Evolutionary conservation across 2,113 vertebrate species (phyloP).

Genomic region (Halichoeres trimaculatus): DNA sequence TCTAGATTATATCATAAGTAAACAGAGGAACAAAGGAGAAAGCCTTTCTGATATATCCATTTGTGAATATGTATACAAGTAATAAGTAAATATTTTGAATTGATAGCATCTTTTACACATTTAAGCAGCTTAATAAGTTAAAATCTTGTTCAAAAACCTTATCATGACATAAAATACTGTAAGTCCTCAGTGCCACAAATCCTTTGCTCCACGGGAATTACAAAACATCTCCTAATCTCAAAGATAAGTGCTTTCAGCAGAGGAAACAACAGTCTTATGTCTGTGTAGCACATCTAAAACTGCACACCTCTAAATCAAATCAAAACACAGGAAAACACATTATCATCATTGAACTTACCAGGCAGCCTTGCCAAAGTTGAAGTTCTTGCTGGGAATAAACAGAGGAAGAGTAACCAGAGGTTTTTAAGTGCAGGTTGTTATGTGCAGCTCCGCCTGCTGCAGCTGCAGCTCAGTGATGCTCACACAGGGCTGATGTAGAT

Average conservation of each 20-base stretch:
- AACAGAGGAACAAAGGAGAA: no score
- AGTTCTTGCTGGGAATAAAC: constrained; percentile 54
- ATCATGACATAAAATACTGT: neutral
- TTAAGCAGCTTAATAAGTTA: neutral
- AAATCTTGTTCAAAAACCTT: neutral
- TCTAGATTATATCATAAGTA: no score
- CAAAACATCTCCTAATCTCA: neutral
- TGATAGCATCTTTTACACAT: neutral
- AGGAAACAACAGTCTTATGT: neutral
- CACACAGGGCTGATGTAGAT: neutral
- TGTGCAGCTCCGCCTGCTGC: constrained; percentile 69
- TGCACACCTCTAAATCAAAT: neutral
- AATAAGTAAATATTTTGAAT: no score
- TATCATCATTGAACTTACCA: constrained; percentile 64
- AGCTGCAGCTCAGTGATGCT: constrained; percentile 26
- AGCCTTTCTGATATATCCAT: no score
- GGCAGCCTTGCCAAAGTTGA: constrained; percentile 41
- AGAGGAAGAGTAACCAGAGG: constrained; percentile 24
- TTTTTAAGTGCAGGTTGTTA: constrained; percentile 57
- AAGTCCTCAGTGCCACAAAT: neutral
- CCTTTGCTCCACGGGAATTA: neutral
- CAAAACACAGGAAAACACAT: constrained; percentile 2
- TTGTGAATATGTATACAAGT: no score
- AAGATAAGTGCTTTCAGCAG: neutral
- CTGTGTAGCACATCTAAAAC: no score